Evolutionary conservation across 2,797 vertebrate genomes (phyloP), one percentile per base, ranked within the genome.

Genomic region (Micromesistius poutassou): DNA sequence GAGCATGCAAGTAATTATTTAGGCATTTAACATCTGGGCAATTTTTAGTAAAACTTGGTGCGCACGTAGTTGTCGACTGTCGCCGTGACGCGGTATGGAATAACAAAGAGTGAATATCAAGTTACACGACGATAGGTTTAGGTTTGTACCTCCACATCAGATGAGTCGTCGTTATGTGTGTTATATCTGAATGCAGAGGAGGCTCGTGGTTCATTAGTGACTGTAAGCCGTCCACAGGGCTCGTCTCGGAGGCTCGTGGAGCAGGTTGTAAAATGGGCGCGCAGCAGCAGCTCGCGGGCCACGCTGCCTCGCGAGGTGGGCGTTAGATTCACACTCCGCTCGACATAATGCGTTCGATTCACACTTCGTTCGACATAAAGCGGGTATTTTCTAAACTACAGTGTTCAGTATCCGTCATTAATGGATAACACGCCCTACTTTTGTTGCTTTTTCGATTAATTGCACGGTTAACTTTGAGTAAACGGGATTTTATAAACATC

Each of bases 231-330:
- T 35, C 7, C 33, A 7, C 0, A 35, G 33, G 33, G 33, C 33
- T 35, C 33, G 5, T 35, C 33, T 35, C 33, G 33, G 33, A 7
- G 33, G 33, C 33, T 35, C 33, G 33, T 35, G 33, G 33, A 35
- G 33, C 33, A 35, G 33, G 33, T 35, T 6, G 33, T 90, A 93
- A 93, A 90, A 92, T 93, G 93, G 93, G 93, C 92, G 93, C 92
- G 92, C 90, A 91, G 89, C 91, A 91, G 90, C 91, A 89, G 90
- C 89, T 91, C 84, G 89, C 91, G 90, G 90, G 93, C 93, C 91
- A 92, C 92, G 91, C 93, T 92, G 90, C 91, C 93, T 91, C 83
- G 85, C 84, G 83, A 84, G 90, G 93, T 93, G 93, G 93, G 93
- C 91, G 93, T 91, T 80, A 35, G 5, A 35, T 35, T 35, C 33